These are phyloP conservation scores for Plecturocebus donacophilus DNA, from an alignment of 2,113 vertebrate species.

Conservation along the genomic window DNA sequence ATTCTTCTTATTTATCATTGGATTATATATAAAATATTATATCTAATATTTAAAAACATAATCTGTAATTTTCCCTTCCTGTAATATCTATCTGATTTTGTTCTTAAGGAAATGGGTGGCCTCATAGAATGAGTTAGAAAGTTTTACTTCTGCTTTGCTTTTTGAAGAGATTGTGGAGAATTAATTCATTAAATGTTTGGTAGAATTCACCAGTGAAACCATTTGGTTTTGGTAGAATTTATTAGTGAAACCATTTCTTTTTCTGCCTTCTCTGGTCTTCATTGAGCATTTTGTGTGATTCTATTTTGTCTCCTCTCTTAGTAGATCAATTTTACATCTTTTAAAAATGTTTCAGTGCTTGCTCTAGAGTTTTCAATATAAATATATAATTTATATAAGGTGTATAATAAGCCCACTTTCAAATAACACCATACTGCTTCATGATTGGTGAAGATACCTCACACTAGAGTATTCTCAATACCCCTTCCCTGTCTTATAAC, in stretches of 20 bases:
- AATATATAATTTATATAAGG: background rate
- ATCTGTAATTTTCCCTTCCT: background rate
- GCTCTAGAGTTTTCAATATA: background rate
- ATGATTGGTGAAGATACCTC: background rate
- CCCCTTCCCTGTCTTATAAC: background rate
- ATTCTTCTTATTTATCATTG: background rate
- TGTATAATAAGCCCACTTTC: background rate
- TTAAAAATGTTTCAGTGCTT: background rate
- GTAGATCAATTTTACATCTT: background rate
- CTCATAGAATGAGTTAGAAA: background rate
- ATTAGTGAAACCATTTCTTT: background rate
- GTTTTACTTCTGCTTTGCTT: background rate
- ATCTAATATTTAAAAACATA: too few relatives aligned
- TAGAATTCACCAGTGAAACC: background rate
- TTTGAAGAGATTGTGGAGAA: background rate
- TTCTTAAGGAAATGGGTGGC: background rate
- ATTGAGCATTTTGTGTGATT: background rate
- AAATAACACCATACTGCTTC: background rate
- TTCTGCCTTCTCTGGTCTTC: background rate
- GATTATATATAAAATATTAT: background rate
- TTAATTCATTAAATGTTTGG: background rate
- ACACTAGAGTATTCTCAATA: background rate
- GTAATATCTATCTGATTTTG: constrained; percentile 4
- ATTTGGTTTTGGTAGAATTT: background rate
- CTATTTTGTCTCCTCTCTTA: background rate